These are phyloP conservation scores for Xiphophorus hellerii DNA, from an alignment of 2,113 vertebrate species.

Conservation along the genomic window DNA sequence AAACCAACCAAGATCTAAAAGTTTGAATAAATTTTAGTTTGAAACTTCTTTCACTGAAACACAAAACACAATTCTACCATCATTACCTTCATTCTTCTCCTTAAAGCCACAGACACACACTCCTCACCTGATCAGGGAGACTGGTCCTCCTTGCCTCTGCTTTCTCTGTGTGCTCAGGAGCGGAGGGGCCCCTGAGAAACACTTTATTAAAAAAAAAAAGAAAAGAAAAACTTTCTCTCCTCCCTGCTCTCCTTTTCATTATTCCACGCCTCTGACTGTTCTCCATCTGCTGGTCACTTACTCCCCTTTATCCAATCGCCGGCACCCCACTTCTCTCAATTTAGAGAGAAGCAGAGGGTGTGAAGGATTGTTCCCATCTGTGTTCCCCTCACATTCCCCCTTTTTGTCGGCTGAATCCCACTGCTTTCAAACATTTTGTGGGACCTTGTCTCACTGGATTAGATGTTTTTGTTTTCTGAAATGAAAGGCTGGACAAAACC, in stretches of 20 bases:
- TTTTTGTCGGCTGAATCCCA: neutral
- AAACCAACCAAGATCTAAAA: neutral
- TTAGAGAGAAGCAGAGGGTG: neutral
- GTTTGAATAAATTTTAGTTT: too few relatives aligned
- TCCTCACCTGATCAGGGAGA: conserved; percentile 73
- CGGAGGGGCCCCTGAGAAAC: conserved; percentile 62
- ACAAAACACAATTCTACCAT: neutral
- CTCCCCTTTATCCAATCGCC: neutral
- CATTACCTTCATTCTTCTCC: conserved; percentile 16
- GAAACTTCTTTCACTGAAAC: neutral
- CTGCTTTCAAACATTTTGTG: neutral
- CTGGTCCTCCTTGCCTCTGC: conserved; percentile 60
- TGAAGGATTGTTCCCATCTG: conserved; percentile 13
- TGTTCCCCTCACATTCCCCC: neutral
- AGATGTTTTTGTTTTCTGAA: neutral
- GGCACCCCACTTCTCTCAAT: neutral
- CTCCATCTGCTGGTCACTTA: conserved; percentile 3
- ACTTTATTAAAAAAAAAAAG: conserved; percentile 33
- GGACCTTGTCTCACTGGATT: neutral
- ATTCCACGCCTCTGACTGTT: conserved; percentile 49
- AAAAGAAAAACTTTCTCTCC: conserved; percentile 36
- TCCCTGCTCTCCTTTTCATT: conserved; percentile 45
- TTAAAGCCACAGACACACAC: conserved; percentile 33
- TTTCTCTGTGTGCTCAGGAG: conserved; percentile 52
- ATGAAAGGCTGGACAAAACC: neutral